These are phyloP conservation scores for Drosophila setifemur DNA, from an alignment of 1,140 invertebrate genomes.

Conservation along the genomic window DNA sequence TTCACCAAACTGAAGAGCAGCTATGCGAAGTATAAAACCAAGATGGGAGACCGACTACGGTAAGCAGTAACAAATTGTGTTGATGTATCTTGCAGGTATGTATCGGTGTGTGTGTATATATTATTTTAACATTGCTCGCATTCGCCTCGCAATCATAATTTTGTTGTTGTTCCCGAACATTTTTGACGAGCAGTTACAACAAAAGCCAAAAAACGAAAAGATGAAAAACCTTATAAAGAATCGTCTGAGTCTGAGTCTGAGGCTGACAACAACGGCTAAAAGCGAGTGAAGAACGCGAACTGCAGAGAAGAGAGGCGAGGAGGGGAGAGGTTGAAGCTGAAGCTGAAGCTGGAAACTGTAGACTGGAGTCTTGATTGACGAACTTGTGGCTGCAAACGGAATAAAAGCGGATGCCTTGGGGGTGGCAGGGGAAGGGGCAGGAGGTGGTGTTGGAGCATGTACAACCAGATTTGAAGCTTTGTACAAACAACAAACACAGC, in stretches of 20 bases:
- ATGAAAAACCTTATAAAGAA: conserved; percentile 4
- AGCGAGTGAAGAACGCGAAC: conserved; percentile 5
- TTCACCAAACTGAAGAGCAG: conserved; percentile 42
- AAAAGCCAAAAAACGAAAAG: conserved; percentile 48
- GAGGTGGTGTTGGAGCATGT: conserved; percentile 26
- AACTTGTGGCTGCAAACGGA: conserved; percentile 41
- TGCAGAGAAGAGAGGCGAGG: not conserved
- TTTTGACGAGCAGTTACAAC: conserved; percentile 69
- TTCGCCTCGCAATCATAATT: conserved; percentile 39
- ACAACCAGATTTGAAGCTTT: conserved; percentile 80
- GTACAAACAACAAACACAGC: conserved; percentile 70
- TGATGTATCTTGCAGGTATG: conserved; percentile 1
- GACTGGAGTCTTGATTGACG: conserved; percentile 39
- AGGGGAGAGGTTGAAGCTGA: too few relatives aligned
- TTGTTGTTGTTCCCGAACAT: conserved; percentile 33
- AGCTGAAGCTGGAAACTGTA: not conserved
- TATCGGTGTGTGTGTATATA: not conserved
- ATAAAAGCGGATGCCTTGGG: conserved; percentile 14
- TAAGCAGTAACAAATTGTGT: not conserved
- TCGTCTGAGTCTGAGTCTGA: not conserved
- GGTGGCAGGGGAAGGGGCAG: not conserved
- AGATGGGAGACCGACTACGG: conserved; percentile 19
- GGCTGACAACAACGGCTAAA: conserved; percentile 2
- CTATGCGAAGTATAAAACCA: conserved; percentile 5
- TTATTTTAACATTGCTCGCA: conserved; percentile 46